phyloP scores from a whole-genome alignment of 1,140 invertebrate species.

The Amyelois transitella region DNA sequence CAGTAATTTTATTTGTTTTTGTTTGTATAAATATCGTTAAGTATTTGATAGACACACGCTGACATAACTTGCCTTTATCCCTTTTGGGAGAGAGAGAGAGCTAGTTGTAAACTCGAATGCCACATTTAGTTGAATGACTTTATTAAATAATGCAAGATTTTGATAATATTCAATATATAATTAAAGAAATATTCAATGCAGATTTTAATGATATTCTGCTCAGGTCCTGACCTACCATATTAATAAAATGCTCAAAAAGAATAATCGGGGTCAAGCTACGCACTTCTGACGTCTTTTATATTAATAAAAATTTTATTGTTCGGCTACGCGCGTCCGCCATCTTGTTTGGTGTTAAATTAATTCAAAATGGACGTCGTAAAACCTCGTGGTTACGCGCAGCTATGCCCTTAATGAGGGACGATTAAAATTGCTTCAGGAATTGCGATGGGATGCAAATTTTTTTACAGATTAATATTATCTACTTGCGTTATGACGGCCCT shows the following conservation, averaged over 20 bases:
- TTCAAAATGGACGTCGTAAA: constrained; percentile 61
- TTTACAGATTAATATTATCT: constrained; percentile 37
- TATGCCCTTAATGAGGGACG: constrained; percentile 64
- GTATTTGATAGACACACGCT: too few species aligned
- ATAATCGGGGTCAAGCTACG: constrained; percentile 7
- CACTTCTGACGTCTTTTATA: constrained; percentile 38
- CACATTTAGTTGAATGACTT: too few species aligned
- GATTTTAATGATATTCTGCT: not conserved
- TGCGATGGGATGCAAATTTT: constrained; percentile 46
- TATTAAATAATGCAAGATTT: too few species aligned
- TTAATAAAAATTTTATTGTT: constrained; percentile 60
- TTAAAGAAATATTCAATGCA: too few species aligned
- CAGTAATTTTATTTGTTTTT: too few species aligned
- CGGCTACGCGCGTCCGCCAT: constrained; percentile 37
- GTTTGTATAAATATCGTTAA: too few species aligned
- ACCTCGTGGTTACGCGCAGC: constrained; percentile 53
- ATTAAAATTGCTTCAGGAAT: constrained; percentile 59
- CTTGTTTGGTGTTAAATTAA: constrained; percentile 65
- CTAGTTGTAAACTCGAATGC: too few species aligned
- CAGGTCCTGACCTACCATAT: not conserved
- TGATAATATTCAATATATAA: too few species aligned
- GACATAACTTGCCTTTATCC: too few species aligned
- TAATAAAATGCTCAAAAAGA: not conserved
- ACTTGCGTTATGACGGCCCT: not conserved
- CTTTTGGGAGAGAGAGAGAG: too few species aligned